These are phyloP conservation scores for Drosophila mayaguana DNA, from an alignment of 2,888 invertebrate genomes.

Conservation along the genomic window DNA sequence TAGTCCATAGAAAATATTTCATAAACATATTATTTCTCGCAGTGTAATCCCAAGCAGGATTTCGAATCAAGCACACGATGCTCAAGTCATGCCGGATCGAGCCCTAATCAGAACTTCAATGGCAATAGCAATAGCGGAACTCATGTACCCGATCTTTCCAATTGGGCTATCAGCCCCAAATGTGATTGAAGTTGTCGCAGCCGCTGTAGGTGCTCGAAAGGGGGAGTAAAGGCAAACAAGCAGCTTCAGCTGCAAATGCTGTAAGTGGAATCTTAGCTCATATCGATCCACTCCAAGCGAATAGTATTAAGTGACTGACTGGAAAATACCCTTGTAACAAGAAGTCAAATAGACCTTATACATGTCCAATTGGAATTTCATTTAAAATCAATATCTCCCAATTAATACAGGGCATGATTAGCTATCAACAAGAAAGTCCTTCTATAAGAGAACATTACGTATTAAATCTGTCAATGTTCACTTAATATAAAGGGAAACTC, in stretches of 20 bases:
- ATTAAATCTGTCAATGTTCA: background rate
- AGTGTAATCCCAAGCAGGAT: constrained; percentile 9
- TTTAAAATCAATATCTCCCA: background rate
- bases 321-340: background rate
- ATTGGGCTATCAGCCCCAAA: constrained; percentile 65
- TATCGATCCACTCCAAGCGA: constrained; percentile 46
- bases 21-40: background rate
- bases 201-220: constrained; percentile 46
- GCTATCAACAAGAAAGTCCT: background rate
- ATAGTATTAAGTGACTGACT: background rate
- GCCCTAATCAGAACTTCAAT: constrained; percentile 48
- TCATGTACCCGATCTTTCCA: constrained; percentile 71
- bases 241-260: constrained; percentile 13
- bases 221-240: constrained; percentile 37
- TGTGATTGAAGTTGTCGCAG: constrained; percentile 5
- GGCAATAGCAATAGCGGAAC: constrained; percentile 68
- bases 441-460: background rate
- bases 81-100: constrained; percentile 19
- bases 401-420: too few species aligned
- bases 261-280: constrained; percentile 14
- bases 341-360: background rate
- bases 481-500: background rate
- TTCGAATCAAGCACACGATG: constrained; percentile 41
- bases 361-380: background rate
- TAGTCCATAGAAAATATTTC: too few species aligned